These are phyloP conservation scores for Agrochola circellaris DNA, from an alignment of 2,888 invertebrate genomes.

Conservation along the genomic window DNA sequence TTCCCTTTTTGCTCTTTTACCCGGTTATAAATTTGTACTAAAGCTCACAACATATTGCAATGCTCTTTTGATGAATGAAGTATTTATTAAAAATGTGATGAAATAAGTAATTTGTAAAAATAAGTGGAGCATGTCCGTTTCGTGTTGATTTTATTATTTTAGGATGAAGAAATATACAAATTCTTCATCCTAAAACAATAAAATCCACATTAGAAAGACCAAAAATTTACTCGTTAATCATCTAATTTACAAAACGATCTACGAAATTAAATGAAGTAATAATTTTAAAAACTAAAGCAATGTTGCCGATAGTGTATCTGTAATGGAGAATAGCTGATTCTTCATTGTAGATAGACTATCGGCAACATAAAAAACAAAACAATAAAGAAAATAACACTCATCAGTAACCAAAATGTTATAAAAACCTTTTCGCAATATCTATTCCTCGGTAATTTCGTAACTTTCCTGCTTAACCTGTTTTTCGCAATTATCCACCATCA, in stretches of 20 bases:
- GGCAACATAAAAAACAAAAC: too few species aligned
- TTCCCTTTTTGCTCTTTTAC: constrained; percentile 61
- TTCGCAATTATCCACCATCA: neutral
- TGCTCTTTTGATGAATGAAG: constrained; percentile 42
- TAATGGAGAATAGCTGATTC: neutral
- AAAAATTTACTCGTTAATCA: neutral
- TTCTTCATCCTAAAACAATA: neutral
- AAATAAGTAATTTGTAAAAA: constrained; percentile 35
- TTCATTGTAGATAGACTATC: neutral
- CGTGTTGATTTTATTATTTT: too few species aligned
- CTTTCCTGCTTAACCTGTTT: neutral
- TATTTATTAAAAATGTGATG: constrained; percentile 38
- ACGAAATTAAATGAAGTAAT: neutral
- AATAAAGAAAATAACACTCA: neutral
- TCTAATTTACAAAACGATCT: neutral
- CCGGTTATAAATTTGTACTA: constrained; percentile 59
- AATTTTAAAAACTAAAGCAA: neutral
- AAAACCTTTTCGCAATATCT: neutral
- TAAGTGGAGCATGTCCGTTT: constrained; percentile 32
- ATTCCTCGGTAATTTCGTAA: neutral
- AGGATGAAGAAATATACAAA: too few species aligned
- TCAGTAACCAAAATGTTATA: neutral
- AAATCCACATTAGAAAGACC: neutral
- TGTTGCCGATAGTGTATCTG: too few species aligned
- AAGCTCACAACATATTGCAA: constrained; percentile 48